Percentiles rank a stretch among this genome's conserved stretches.
Evolutionary conservation across 1,140 invertebrate species (phyloP).

Genomic region (Pseudachorutes palmiensis): DNA sequence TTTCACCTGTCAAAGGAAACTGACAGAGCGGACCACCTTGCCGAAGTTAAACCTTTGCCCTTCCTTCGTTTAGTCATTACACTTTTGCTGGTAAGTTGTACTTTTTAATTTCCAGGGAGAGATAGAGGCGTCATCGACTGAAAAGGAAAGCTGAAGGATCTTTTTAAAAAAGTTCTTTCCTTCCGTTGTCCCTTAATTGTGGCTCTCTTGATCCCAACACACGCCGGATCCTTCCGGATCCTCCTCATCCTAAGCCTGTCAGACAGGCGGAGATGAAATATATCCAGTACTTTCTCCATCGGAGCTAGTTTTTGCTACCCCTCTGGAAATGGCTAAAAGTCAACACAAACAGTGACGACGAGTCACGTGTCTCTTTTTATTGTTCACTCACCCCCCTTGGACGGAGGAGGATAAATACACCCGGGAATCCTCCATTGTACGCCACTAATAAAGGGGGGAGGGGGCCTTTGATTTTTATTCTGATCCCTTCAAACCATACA

Average conservation of each 20-base stretch:
- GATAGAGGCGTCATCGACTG: too few species aligned
- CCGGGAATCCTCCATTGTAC: constrained; percentile 18
- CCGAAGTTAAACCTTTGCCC: too few species aligned
- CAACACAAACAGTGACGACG: constrained; percentile 23
- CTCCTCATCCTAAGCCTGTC: not conserved
- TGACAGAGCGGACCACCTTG: too few species aligned
- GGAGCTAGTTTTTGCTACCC: too few species aligned
- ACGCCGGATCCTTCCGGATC: not conserved
- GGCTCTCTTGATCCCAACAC: not conserved
- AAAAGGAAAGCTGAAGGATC: too few species aligned
- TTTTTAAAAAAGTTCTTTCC: too few species aligned
- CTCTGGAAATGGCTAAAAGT: too few species aligned
- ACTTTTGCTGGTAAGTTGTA: too few species aligned
- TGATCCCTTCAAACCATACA: not conserved
- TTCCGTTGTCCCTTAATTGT: too few species aligned
- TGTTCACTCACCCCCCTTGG: not conserved
- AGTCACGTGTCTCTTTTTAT: constrained; percentile 20
- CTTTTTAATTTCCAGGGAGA: too few species aligned
- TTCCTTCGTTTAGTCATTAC: too few species aligned
- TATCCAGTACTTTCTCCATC: not conserved
- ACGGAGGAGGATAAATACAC: constrained; percentile 2
- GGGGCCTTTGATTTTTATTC: constrained; percentile 10
- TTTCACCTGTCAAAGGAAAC: too few species aligned
- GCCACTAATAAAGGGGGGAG: constrained; percentile 34
- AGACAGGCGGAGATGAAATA: not conserved